A percentile compares a stretch with the other conserved stretches of the same genome.
Conservation (phyloP, 1,140 invertebrate genomes). For the Nixonia krombeini region DNA sequence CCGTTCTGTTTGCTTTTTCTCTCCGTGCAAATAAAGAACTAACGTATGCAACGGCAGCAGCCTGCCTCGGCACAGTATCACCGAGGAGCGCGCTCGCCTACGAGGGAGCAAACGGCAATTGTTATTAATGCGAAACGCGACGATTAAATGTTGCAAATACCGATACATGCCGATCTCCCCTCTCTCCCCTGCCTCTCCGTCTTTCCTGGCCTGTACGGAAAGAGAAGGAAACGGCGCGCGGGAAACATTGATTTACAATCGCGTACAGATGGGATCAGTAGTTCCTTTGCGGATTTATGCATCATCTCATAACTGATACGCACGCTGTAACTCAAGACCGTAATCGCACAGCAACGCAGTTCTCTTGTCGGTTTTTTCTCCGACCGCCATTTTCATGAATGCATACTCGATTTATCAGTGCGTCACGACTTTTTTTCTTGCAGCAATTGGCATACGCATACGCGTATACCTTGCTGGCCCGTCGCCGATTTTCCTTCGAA, state of each 20-base stretch:
- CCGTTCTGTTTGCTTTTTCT: slow-evolving; percentile 31
- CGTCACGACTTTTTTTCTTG: no score
- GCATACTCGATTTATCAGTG: no score
- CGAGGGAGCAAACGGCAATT: slow-evolving; percentile 23
- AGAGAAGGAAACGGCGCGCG: slow-evolving; percentile 1
- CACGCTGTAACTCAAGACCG: slow-evolving; percentile 6
- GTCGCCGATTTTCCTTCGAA: no score
- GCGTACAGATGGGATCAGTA: slow-evolving; percentile 36
- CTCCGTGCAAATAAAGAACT: slow-evolving; percentile 40
- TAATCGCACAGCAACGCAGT: slow-evolving; percentile 3
- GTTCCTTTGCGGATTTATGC: slow-evolving; percentile 33
- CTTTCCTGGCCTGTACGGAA: slow-evolving; percentile 20
- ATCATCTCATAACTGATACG: slow-evolving; percentile 30
- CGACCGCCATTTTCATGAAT: no score
- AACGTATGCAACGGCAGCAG: no score
- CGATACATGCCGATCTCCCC: no score
- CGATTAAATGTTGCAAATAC: slow-evolving; percentile 41
- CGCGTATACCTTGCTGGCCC: no score
- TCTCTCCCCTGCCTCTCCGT: no score
- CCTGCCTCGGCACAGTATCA: slow-evolving; percentile 39
- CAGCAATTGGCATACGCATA: no score
- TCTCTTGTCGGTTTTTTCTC: slow-evolving; percentile 10
- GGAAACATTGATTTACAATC: slow-evolving; percentile 40
- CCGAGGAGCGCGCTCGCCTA: not conserved
- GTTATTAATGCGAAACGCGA: slow-evolving; percentile 39